Base-by-base conservation (phyloP, 2,113 vertebrate genomes). In the Albula glossodonta region DNA sequence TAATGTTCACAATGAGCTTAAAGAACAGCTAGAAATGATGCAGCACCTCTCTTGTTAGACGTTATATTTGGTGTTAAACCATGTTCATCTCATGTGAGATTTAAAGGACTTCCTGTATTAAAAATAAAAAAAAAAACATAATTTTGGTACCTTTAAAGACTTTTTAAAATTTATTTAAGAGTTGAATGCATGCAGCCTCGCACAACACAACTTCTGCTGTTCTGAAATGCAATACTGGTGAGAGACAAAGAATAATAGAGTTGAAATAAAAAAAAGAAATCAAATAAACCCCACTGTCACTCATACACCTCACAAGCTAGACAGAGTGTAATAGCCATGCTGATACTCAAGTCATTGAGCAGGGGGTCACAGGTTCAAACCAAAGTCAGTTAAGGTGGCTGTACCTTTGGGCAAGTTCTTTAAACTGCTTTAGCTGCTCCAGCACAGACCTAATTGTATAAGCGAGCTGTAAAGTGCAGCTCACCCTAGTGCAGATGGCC, bases 1-100 rank as follows among this genome's bases (percentile, higher is more conserved):
- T 84, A 77, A 3, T 77, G 25, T 84, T 77, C 70, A 74, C 31
- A 74, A 74, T 74, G 70, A 74, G 8, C 70, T 31, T n/a, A 31
- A 74, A 74, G 10, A 31, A 74, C n/a, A 31, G 10, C n/a, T 25
- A 74, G 70, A 74, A n/a, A 74, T 74, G 70, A 3, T 25, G 10
- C 70, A 74, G 70, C n/a, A 74, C n/a, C 2, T 74, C 22, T 9
- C 2, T 6, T n/a, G 9, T 8, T 25, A 74, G 70, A 74, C 22
- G n/a, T 31, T 9, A 74, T 56, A 31, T 31, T 22, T 74, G 60
- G 12, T 41, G 31, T 41, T 41, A 41, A 41, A 41, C 31, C 31
- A 41, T 41, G 31, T 41, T 41, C 31, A 41, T 41, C 0, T 41
- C 31, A 41, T 41, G 31, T 41, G 31, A 41, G 31, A 41, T 41